Base-by-base conservation (phyloP, 2,888 invertebrate species). In the Drosophila meridionalis region DNA sequence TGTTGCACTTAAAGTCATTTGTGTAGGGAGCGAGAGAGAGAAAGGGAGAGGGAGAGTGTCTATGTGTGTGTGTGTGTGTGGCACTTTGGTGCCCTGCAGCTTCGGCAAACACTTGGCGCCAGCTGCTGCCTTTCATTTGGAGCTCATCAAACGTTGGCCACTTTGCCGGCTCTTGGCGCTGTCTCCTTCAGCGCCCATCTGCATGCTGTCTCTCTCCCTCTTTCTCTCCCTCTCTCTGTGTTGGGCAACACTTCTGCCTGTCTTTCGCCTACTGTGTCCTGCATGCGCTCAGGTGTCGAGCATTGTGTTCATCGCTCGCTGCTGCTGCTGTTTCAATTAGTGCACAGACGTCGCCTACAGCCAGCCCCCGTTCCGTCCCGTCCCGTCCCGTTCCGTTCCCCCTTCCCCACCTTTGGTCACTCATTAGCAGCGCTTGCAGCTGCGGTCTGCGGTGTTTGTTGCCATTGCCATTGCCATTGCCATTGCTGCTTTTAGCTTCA, bases 361-460 rank as follows among this genome's bases (percentile, higher is more conserved):
- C 47, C 48, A 14, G 4, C 36, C 11, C 40, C 1, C 14, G 12
- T 20, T 20, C 20, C 20, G 20, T 20, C 26, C 14, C 26, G 11
- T 14, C 36, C 4, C 14, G 11, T 4, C 20, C 30, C 14, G 14
- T 20, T 20, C 20, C 20, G 20, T 20, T 20, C 50, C 26, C 9
- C 36, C 52, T 11, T 20, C 20, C n/a, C 48, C 67, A 34, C 38
- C 38, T 32, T 59, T 57, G 68, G 75, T 71, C 82, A 80, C 87
- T 84, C 84, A 84, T 84, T 84, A 84, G 82, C 80, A 87, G 84
- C 75, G 87, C 82, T 87, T 82, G 78, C 87, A 80, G 72, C 68
- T 83, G 83, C 86, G 86, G 83, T 85, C 63, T 80, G 78, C 59
- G 76, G 75, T 56, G 65, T 38, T 64, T 42, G 40, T 42, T 26